Evolutionary conservation across 2,797 vertebrate species (phyloP).

Genomic region (Holocentrus rufus): DNA sequence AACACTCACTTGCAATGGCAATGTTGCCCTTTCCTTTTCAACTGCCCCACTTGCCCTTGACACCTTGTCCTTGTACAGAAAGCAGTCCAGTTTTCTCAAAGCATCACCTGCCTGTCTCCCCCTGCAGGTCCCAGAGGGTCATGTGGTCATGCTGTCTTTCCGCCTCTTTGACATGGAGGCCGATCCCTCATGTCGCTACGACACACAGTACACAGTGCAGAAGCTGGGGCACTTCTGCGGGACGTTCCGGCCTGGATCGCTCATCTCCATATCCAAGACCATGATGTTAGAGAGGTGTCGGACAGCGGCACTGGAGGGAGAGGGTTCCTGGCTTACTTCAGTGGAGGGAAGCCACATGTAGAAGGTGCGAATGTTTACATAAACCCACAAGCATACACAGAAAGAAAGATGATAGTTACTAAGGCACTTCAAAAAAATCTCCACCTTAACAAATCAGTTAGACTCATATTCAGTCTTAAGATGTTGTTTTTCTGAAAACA

Average conservation of each 20-base stretch:
- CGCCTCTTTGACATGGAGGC: constrained; percentile 91
- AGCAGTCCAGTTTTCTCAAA: background rate
- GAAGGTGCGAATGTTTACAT: constrained; percentile 76
- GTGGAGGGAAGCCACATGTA: constrained; percentile 85
- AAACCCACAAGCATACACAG: background rate
- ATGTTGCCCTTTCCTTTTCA: too few species aligned
- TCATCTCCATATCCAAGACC: constrained; percentile 88
- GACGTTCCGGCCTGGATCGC: constrained; percentile 89
- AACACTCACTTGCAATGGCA: too few species aligned
- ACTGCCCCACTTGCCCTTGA: too few species aligned
- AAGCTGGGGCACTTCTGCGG: constrained; percentile 90
- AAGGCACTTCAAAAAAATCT: background rate
- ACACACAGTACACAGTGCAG: constrained; percentile 83
- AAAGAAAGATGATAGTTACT: background rate
- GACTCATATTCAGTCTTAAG: too few species aligned
- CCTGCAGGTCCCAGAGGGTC: constrained; percentile 87
- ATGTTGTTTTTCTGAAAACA: too few species aligned
- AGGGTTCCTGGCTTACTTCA: constrained; percentile 89
- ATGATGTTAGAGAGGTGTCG: constrained; percentile 88
- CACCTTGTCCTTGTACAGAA: too few species aligned
- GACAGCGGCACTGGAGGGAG: constrained; percentile 85
- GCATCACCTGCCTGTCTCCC: background rate
- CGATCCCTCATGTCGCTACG: constrained; percentile 89
- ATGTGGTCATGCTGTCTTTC: constrained; percentile 91
- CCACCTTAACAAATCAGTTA: too few species aligned